Evolutionary conservation across 2,797 vertebrate species (phyloP), one percentile per base, ranked within the genome.

Genomic region (Numenius phaeopus): DNA sequence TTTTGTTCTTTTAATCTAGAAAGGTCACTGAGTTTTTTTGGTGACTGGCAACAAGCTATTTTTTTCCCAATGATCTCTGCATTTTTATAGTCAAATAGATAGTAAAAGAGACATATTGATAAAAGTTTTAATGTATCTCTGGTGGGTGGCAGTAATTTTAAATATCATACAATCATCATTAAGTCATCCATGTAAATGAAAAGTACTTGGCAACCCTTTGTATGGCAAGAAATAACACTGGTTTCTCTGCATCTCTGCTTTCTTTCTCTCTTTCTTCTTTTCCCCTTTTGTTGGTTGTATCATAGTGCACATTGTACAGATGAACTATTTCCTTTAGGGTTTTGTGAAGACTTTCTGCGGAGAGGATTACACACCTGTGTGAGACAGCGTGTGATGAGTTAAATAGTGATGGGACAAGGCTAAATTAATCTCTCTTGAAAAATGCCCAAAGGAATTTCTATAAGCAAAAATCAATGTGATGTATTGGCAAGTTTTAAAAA

Each of bases 161-260:
- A 96, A 97, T 95, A 97, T 94, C 83, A 76, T 89, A 90, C 72
- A 93, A 94, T 95, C 87, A 95, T 94, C 89, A 94, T 94, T 95
- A 97, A 96, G 87, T 96, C 89, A 92, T 90, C 80, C 96, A 90
- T 96, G 91, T 89, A 97, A 97, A 96, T 96, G 49, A 92, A 96
- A 94, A 83, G 76, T 87, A 75, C 94, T 97, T 96, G 83, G 77
- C 82, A 97, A 90, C 54, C 32, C 42, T 77, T 82, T 94, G 58
- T 44, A 78, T 80, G 47, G 44, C 32, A 95, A 94, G 82, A 95
- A 95, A 92, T 82, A 90, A 37, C 47, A 57, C 52, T 34, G 30
- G 29, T 87, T 86, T 94, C 67, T 90, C 86, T 85, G 46, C 37
- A 78, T 82, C 52, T 87, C 32, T 89, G 44, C 62, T 80, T 73